Base-by-base conservation (phyloP, 2,888 invertebrate genomes). In the Drosophila hawaiiensis region DNA sequence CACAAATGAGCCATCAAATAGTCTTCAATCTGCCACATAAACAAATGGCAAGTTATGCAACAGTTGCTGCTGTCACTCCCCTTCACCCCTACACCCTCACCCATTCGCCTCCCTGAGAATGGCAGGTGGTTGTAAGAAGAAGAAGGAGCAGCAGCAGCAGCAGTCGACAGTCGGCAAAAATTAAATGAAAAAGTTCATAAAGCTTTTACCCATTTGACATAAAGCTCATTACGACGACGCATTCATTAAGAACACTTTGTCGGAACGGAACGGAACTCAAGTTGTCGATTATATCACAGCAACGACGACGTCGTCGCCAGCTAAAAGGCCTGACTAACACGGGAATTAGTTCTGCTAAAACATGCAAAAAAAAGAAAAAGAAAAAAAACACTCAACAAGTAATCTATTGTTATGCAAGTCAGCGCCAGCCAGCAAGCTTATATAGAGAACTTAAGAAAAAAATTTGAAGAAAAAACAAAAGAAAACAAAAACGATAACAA, bases 21-120 rank as follows among this genome's bases (percentile, higher is more conserved):
- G 58, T 65, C 22, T 53, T 55, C 56, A 68, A 68, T 52, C 54
- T 41, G 35, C 54, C 65, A 19, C 52, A 50, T 28, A 28, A 31
- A 41, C 41, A 37, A 67, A 28, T 43, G 29, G 41, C 56, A 68
- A 55, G 59, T 82, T 82, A 84, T 81, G 88, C 88, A 83, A 88
- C 83, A 78, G 80, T 88, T 79, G 71, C 78, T 47, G 47, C 56
- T 39, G 16, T 31, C 28, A 16, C 47, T 28, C 22, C 19, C 28
- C 1, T 6, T 2, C 10, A 10, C n/a, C n/a, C n/a, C n/a, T n/a
- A n/a, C n/a, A 33, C 31, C 4, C 12, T 33, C 0, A 33, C 4
- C 4, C 0, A 14, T 35, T 35, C 35, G 35, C 14, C 14, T 28
- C 16, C 4, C 28, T 49, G 39, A 47, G 54, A 70, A 62, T 53